These are phyloP conservation scores for Anabas testudineus DNA, from an alignment of 2,797 vertebrate species.

Conservation along the genomic window DNA sequence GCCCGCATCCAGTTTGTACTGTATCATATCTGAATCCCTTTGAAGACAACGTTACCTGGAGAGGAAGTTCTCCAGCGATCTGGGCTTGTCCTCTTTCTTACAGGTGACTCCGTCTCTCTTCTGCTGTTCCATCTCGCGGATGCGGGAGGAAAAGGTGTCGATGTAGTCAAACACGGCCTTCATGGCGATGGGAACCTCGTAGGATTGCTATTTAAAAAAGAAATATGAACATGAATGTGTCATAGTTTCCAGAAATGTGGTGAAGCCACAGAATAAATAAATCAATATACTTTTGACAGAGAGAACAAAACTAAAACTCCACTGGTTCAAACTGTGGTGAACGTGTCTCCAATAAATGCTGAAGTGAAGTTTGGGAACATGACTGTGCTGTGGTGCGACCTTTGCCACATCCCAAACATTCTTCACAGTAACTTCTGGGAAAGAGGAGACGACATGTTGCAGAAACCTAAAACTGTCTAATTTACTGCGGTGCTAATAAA, in stretches of 20 bases:
- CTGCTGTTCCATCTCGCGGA: conserved; percentile 98
- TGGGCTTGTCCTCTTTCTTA: conserved; percentile 96
- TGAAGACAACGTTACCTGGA: conserved; percentile 87
- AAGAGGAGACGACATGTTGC: background rate
- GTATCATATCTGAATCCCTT: background rate
- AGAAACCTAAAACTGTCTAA: conserved; percentile 16
- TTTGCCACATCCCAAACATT: conserved; percentile 29
- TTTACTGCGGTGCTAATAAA: background rate
- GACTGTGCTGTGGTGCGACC: conserved; percentile 5
- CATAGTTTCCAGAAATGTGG: background rate
- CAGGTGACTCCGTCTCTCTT: conserved; percentile 94
- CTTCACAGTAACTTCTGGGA: conserved; percentile 32
- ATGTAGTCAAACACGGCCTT: conserved; percentile 95
- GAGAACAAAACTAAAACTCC: background rate
- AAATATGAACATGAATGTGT: conserved; percentile 5
- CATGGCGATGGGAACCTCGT: conserved; percentile 98
- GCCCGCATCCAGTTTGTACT: background rate
- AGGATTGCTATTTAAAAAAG: conserved; percentile 89
- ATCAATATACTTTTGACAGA: background rate
- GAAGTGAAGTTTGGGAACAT: conserved; percentile 5
- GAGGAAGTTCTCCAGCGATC: conserved; percentile 96
- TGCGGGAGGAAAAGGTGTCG: conserved; percentile 95
- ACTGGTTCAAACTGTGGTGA: conserved; percentile 7
- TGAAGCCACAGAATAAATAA: conserved; percentile 27
- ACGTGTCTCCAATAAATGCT: conserved; percentile 24